Evolutionary conservation across 2,113 vertebrate genomes (phyloP).

Genomic region (rabbit (Oryctolagus cuniculus)): DNA sequence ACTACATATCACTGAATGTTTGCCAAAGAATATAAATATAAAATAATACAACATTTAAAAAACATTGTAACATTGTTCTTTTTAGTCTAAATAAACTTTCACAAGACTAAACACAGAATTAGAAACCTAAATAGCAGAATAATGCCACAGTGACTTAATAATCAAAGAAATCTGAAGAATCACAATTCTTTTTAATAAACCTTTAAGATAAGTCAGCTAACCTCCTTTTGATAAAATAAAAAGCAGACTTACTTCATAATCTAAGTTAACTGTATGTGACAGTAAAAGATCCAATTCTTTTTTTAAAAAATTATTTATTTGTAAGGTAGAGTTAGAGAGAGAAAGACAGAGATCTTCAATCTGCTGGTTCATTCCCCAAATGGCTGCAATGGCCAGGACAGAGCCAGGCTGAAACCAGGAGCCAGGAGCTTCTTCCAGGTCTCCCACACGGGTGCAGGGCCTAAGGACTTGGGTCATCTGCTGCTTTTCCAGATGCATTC

Average conservation of each 20-base stretch:
- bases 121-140: constrained; percentile 73
- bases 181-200: constrained; percentile 60
- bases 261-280: constrained; percentile 46
- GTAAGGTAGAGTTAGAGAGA: too few species aligned
- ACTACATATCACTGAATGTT: constrained; percentile 57
- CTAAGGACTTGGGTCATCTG: too few species aligned
- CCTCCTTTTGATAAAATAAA: constrained; percentile 42
- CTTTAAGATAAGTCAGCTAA: constrained; percentile 60
- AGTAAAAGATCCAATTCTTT: too few species aligned
- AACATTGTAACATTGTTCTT: constrained; percentile 67
- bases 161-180: constrained; percentile 78
- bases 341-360: too few species aligned
- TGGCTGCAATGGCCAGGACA: too few species aligned
- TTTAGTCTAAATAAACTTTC: constrained; percentile 77
- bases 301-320: too few species aligned
- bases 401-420: too few species aligned
- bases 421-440: too few species aligned
- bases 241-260: constrained; percentile 18
- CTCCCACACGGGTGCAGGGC: too few species aligned
- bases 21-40: constrained; percentile 65
- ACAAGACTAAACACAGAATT: constrained; percentile 76
- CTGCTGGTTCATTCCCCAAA: too few species aligned
- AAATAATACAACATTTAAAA: constrained; percentile 62
- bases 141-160: constrained; percentile 66
- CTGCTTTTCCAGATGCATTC: too few species aligned